Base-by-base conservation (phyloP, 2,797 vertebrate genomes). In the Leucoraja ocellata region DNA sequence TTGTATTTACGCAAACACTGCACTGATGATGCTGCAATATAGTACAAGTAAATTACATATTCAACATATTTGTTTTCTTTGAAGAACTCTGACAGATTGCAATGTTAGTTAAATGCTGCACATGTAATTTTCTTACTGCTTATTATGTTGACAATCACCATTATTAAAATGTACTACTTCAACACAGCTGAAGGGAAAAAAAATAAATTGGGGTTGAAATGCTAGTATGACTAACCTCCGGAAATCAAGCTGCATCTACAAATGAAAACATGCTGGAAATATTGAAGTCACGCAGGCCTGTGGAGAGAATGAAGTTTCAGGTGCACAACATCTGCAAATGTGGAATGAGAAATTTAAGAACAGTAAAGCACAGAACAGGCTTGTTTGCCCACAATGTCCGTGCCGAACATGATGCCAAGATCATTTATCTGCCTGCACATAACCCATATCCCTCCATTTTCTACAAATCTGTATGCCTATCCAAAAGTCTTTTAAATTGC, bases 101-200 rank as follows among this genome's bases (percentile, higher is more conserved):
- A 91, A 91, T 73, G 39, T 92, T 76, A 76, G 36, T 92, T 92
- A 76, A 92, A 92, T 92, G 71, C 39, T 92, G 68, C 68, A 92
- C 39, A 92, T 76, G 71, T 76, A 92, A 92, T 92, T 92, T 76
- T 39, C 90, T 76, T 92, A 92, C 90, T 76, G 71, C 90, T 58
- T 92, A 92, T 92, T 92, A 76, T 92, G 90, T 92, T 92, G 90
- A 92, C 90, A 92, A 92, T 74, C 65, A 73, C 21, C 39, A 74
- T 39, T 58, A 92, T 76, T 76, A 76, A 88, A 58, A 76, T 92
- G 46, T 76, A 18, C 46, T 74, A 92, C 58, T 76, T 39, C 39
- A 61, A 86, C 83, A 73, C 39, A 76, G 39, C 25, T 88, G 71
- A 92, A 13, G 46, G 46, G 46, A 54, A 54, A 16, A n/a, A 92